These are phyloP conservation scores for Scomber colias DNA, from an alignment of 2,113 vertebrate genomes.

Conservation along the genomic window DNA sequence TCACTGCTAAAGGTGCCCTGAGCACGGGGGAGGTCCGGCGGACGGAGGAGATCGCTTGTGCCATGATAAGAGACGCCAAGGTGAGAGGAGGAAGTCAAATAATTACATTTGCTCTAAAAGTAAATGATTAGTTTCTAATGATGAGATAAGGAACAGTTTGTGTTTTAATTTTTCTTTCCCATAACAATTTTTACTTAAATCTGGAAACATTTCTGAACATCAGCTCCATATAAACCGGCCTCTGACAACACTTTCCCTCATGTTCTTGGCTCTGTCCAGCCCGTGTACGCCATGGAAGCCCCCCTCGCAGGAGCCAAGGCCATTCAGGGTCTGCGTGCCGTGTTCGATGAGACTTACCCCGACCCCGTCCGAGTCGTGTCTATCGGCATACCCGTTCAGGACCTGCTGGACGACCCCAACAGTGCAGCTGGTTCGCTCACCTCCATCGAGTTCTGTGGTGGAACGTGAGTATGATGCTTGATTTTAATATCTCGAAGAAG, in stretches of 20 bases:
- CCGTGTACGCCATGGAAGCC: slow-evolving; percentile 91
- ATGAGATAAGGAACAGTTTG: too few species aligned
- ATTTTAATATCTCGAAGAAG: too few species aligned
- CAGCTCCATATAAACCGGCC: background rate
- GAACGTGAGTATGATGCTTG: slow-evolving; percentile 90
- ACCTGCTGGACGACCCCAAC: slow-evolving; percentile 91
- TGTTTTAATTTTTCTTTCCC: too few species aligned
- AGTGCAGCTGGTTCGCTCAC: slow-evolving; percentile 90
- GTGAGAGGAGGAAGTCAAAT: slow-evolving; percentile 71
- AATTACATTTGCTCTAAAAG: too few species aligned
- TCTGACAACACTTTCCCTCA: background rate
- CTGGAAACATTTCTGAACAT: too few species aligned
- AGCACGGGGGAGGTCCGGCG: slow-evolving; percentile 90
- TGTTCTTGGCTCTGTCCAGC: slow-evolving; percentile 72
- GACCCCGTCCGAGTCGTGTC: slow-evolving; percentile 97
- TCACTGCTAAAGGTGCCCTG: slow-evolving; percentile 95
- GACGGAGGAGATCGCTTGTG: slow-evolving; percentile 89
- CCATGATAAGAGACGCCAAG: slow-evolving; percentile 92
- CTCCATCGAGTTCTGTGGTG: slow-evolving; percentile 97
- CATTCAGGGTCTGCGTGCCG: slow-evolving; percentile 95
- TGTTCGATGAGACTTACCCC: slow-evolving; percentile 98
- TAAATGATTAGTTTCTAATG: too few species aligned
- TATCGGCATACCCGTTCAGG: slow-evolving; percentile 91
- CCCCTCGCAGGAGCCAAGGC: slow-evolving; percentile 93
- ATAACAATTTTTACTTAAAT: too few species aligned